Base-by-base conservation (phyloP, 2,113 vertebrate species). In the Anhinga anhinga region DNA sequence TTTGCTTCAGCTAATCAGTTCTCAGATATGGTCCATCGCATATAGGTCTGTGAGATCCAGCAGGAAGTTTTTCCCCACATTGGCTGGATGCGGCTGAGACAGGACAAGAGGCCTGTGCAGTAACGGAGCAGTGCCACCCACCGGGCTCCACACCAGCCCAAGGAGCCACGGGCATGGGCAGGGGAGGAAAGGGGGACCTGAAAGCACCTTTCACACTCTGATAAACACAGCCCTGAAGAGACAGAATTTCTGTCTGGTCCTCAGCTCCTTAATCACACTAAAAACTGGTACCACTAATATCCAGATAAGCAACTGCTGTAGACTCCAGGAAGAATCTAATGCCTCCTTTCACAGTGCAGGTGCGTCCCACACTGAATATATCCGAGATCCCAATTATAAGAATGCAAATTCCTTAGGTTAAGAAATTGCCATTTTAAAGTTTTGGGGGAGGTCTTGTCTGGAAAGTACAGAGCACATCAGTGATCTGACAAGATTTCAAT, bases 11-110 rank as follows among this genome's bases (percentile, higher is more conserved):
- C 42, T 67, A 13, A 65, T 40, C 40, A 12, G 14, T 62, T 80
- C 50, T 80, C 44, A 76, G n/a, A 42, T 9, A 42, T 0, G 12
- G 56, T 21, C 47, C 53, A 30, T 11, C 9, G 5, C 62, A 23
- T 3, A 20, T 1, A 36, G 25, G 29, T 17, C 45, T 50, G 25
- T 7, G 36, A 67, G 47, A 66, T 22, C 40, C 70, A 77, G 40
- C 63, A 56, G 9, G 16, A 71, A 63, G 55, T 21, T 63, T 23
- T 32, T 58, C 18, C 15, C n/a, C 27, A 15, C 7, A 4, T 2
- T 2, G 25, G 56, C 26, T 59, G 50, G 38, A 80, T 10, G 38
- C 3, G 47, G 19, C 15, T 1, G 0, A 3, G 32, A 36, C 4
- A 19, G 72, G n/a, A 52, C 3, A 1, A 38, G 69, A 50, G 34